Base-by-base conservation (phyloP, 2,113 vertebrate genomes). In the Thamnaconus septentrionalis region DNA sequence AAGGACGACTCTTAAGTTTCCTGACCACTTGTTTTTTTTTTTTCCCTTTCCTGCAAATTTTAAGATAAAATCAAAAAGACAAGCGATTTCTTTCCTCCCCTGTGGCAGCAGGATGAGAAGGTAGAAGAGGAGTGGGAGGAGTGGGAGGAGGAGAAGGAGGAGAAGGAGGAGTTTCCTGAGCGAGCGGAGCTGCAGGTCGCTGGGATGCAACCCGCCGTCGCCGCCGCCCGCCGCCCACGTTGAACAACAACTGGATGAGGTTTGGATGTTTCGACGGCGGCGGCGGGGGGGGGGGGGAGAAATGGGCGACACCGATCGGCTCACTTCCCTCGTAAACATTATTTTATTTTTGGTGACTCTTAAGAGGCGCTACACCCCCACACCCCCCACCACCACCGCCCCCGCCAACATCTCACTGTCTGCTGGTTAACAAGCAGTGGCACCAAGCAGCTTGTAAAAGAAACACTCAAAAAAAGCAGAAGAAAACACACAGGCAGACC, bases 391-490 rank as follows among this genome's bases (percentile, higher is more conserved):
- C 18, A 7, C 40, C 43, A 5, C 54, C n/a, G 1, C 4, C 56
- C 18, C 65, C 64, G 43, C 48, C 18, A 8, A 12, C 45, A 11
- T n/a, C 6, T 5, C 4, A 8, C 64, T 69, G 84, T 77, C 78
- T 82, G 79, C 64, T 60, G 67, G 78, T 72, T 84, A 84, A 85
- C 77, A 64, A 64, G 53, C 66, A 71, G 41, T 80, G 84, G 78
- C 84, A 82, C 80, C 84, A 80, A 69, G n/a, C 69, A 68, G 67
- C 80, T 85, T 82, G 78, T 86, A 75, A 84, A 86, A 68, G n/a
- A 52, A 49, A 31, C 49, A n/a, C 50, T 47, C 42, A 59, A 53
- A 18, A 18, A 7, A 61, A 47, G 50, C 48, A 75, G 63, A 58
- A 31, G 18, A 31, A 31, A 31, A 31, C 18, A 31, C 18, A 8